Percentiles rank a stretch among this genome's conserved stretches.
Evolutionary conservation across 2,888 invertebrate genomes (phyloP).

Genomic region (Arctia plantaginis): DNA sequence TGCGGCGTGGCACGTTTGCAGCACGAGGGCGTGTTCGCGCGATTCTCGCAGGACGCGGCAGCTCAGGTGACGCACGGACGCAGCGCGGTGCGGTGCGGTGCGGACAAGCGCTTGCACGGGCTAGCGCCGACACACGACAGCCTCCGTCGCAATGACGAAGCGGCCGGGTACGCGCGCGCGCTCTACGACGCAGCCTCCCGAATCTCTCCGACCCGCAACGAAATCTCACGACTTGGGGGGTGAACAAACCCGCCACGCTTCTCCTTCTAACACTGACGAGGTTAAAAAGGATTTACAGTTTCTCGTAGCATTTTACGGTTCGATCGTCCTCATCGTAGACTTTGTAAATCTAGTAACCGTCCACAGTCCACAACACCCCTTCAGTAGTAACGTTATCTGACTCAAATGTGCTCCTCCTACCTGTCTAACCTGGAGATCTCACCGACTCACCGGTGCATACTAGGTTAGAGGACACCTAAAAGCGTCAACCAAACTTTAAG

Average conservation of each 20-base stretch:
- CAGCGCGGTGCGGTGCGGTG: slow-evolving; percentile 62
- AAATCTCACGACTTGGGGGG: slow-evolving; percentile 77
- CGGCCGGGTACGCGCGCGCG: slow-evolving; percentile 86
- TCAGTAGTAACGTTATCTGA: slow-evolving; percentile 55
- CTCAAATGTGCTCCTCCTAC: slow-evolving; percentile 35
- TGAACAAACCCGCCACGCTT: slow-evolving; percentile 84
- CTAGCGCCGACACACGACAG: slow-evolving; percentile 85
- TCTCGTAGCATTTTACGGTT: slow-evolving; percentile 79
- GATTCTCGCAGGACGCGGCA: slow-evolving; percentile 56
- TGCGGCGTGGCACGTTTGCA: slow-evolving; percentile 38
- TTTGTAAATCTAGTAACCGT: slow-evolving; percentile 62
- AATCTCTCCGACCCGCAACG: slow-evolving; percentile 74
- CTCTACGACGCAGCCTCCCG: slow-evolving; percentile 82
- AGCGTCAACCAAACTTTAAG: slow-evolving; percentile 17
- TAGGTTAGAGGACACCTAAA: slow-evolving; percentile 28
- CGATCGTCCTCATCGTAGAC: slow-evolving; percentile 69
- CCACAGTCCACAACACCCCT: too few relatives aligned
- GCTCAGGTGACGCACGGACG: slow-evolving; percentile 65
- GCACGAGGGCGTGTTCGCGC: slow-evolving; percentile 62
- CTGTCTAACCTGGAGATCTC: slow-evolving; percentile 20
- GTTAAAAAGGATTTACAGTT: slow-evolving; percentile 85
- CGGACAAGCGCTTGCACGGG: slow-evolving; percentile 80
- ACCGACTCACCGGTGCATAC: slow-evolving; percentile 23
- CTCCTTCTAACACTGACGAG: slow-evolving; percentile 84
- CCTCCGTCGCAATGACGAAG: slow-evolving; percentile 86